Percentiles rank a stretch among this genome's conserved stretches.
Evolutionary conservation across 2,888 invertebrate genomes (phyloP).

Genomic region (Arge pagana): DNA sequence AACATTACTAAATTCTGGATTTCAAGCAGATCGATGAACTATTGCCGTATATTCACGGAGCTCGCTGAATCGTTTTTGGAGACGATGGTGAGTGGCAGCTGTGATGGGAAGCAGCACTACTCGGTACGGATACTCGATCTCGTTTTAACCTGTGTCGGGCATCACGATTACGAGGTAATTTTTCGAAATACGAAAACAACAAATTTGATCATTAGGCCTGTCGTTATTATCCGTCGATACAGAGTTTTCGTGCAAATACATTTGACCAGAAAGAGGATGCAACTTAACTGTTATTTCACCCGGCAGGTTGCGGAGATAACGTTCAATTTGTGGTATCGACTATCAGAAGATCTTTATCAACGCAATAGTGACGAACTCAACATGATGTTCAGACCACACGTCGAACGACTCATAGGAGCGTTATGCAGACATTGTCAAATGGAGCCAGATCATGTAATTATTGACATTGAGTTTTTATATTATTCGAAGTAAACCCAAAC

Average conservation of each 20-base stretch:
- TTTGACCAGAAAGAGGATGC: too few relatives aligned
- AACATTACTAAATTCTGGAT: conserved; percentile 28
- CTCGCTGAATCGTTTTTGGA: conserved; percentile 88
- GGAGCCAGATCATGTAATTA: conserved; percentile 85
- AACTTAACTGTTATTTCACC: too few relatives aligned
- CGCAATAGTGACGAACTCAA: conserved; percentile 82
- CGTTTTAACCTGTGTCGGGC: conserved; percentile 89
- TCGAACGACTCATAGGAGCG: conserved; percentile 87
- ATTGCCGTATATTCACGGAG: conserved; percentile 94
- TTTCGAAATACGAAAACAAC: too few relatives aligned
- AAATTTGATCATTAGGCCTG: too few relatives aligned
- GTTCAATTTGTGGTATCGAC: conserved; percentile 94
- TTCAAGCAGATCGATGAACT: conserved; percentile 76
- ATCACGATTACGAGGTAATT: conserved; percentile 97
- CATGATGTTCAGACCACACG: conserved; percentile 83
- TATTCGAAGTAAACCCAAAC: background rate
- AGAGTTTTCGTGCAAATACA: too few relatives aligned
- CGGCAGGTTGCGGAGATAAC: conserved; percentile 78
- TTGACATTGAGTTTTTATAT: background rate
- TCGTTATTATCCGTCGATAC: too few relatives aligned
- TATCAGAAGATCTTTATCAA: conserved; percentile 93
- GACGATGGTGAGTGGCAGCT: conserved; percentile 73
- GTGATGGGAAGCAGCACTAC: conserved; percentile 70
- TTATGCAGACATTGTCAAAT: conserved; percentile 93
- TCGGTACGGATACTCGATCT: conserved; percentile 85